phyloP scores from a whole-genome alignment of 1,140 invertebrate species.

The Coenobita brevimanus region DNA sequence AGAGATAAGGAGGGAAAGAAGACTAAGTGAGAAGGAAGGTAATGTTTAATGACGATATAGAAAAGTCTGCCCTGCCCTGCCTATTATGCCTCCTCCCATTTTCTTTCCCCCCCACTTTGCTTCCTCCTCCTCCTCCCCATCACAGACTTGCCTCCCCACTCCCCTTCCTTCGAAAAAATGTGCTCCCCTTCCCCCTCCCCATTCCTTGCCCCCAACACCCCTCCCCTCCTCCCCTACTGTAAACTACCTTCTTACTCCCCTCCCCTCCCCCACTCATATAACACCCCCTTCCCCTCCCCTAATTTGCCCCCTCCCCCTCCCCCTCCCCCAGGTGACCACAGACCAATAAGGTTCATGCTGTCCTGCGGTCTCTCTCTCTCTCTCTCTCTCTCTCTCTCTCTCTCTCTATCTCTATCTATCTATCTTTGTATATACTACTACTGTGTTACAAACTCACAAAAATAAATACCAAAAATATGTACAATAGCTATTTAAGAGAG shows the following conservation, averaged over 20 bases:
- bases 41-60: too few species aligned
- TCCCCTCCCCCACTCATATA: not conserved
- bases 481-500: too few species aligned
- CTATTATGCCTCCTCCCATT: too few species aligned
- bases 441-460: too few species aligned
- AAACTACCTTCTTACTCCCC: not conserved
- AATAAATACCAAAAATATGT: too few species aligned
- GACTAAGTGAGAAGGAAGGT: too few species aligned
- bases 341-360: too few species aligned
- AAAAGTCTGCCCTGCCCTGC: too few species aligned
- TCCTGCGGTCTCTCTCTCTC: not conserved
- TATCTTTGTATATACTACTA: too few species aligned
- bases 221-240: not conserved
- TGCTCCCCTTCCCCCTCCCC: not conserved
- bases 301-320: not conserved
- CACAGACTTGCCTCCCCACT: not conserved
- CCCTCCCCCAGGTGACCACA: not conserved
- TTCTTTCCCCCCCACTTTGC: not conserved
- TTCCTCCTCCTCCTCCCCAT: slow-evolving; percentile 2
- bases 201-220: not conserved
- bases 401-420: too few species aligned
- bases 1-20: too few species aligned
- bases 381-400: not conserved
- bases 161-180: not conserved
- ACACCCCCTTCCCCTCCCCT: not conserved